A percentile compares a stretch with the other conserved stretches of the same genome.
phyloP scores from a whole-genome alignment of 2,797 vertebrate species.

The Ibycter americanus region DNA sequence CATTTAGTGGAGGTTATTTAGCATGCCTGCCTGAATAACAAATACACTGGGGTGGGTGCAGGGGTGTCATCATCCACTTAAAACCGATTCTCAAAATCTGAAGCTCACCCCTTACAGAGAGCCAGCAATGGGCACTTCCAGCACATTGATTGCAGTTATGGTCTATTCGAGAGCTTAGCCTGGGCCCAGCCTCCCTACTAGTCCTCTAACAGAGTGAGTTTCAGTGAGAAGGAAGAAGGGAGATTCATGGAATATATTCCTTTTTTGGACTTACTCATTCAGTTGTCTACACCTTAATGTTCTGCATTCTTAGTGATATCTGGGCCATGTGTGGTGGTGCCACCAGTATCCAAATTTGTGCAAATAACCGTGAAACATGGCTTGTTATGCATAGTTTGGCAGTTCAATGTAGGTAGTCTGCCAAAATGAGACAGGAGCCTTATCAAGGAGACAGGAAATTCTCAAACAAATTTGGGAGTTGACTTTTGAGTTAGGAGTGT shows the following conservation, averaged over 20 bases:
- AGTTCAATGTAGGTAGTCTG: background rate
- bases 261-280: background rate
- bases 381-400: slow-evolving; percentile 27
- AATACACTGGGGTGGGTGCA: background rate
- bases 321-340: background rate
- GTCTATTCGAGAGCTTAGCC: background rate
- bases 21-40: background rate
- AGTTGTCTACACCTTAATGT: background rate
- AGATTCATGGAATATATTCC: background rate
- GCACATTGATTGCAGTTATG: fast-evolving
- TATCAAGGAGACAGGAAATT: slow-evolving; percentile 65
- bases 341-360: background rate
- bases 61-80: background rate
- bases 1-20: background rate
- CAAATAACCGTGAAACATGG: background rate
- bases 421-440: slow-evolving; percentile 42
- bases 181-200: background rate
- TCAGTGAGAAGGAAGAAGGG: background rate
- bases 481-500: slow-evolving; percentile 33
- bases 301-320: background rate
- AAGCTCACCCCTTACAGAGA: background rate
- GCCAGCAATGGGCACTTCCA: background rate
- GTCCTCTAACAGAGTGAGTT: background rate
- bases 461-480: slow-evolving; percentile 39
- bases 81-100: background rate